A percentile compares a stretch with the other conserved stretches of the same genome.
Evolutionary conservation across 2,113 vertebrate genomes (phyloP).

Genomic region (Antechinus stuartii): DNA sequence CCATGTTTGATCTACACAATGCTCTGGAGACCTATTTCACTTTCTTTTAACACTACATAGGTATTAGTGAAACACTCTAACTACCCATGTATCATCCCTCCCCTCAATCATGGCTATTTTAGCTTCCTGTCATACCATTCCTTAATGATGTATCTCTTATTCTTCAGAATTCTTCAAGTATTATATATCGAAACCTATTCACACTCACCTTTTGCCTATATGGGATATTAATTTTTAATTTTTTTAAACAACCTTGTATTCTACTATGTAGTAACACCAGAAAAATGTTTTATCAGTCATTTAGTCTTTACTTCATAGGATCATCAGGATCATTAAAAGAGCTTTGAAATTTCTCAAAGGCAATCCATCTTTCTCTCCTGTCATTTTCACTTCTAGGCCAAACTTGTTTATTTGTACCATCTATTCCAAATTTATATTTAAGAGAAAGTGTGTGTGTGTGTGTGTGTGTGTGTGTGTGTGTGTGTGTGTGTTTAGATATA

Average conservation of each 20-base stretch:
- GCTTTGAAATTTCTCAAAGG: neutral
- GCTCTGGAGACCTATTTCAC: neutral
- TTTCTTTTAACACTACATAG: neutral
- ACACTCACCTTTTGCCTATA: neutral
- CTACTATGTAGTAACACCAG: neutral
- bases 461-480: too few species aligned
- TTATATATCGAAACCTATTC: neutral
- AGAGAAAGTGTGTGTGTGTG: too few species aligned
- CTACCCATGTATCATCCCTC: neutral
- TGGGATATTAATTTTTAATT: neutral
- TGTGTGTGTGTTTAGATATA: neutral
- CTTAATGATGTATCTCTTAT: neutral
- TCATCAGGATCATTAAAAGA: neutral
- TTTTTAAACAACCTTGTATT: neutral
- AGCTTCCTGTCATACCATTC: neutral
- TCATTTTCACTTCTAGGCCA: neutral
- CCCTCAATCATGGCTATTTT: neutral
- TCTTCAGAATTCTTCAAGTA: neutral
- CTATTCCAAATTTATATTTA: neutral
- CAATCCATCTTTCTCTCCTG: neutral
- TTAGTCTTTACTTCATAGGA: neutral
- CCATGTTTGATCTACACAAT: neutral
- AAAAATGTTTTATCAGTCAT: neutral
- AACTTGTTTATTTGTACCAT: neutral
- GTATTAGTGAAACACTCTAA: neutral